These are phyloP conservation scores for Thaumatotibia leucotreta DNA, from an alignment of 1,140 invertebrate genomes.

Conservation along the genomic window DNA sequence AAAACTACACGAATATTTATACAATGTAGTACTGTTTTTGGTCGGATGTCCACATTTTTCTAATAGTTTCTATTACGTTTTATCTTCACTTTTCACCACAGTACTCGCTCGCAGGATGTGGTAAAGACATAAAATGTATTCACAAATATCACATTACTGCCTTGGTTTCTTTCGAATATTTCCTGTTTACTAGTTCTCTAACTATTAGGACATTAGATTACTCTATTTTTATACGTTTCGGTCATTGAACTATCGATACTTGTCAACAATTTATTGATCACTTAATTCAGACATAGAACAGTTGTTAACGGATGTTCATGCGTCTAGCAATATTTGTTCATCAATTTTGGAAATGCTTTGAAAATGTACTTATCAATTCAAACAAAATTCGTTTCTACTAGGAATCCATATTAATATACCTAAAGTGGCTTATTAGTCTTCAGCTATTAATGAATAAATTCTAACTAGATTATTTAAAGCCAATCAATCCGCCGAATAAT, in stretches of 20 bases:
- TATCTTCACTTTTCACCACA: constrained; percentile 20
- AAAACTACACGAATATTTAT: background rate
- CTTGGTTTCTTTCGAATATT: background rate
- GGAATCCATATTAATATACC: too few species aligned
- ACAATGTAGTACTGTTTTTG: background rate
- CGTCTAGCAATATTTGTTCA: too few species aligned
- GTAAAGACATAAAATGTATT: constrained; percentile 23
- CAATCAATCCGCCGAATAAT: too few species aligned
- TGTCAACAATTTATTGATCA: background rate
- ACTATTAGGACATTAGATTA: constrained; percentile 1
- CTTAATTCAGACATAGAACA: background rate
- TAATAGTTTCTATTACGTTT: background rate
- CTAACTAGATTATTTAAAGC: too few species aligned
- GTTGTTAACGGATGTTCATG: background rate
- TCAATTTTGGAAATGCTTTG: too few species aligned
- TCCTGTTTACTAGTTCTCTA: background rate
- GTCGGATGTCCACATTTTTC: background rate
- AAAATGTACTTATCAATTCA: too few species aligned
- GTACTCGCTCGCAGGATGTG: constrained; percentile 26
- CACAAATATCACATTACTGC: constrained; percentile 16
- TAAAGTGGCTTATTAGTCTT: too few species aligned
- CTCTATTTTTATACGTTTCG: background rate
- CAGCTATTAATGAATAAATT: too few species aligned
- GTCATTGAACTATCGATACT: background rate
- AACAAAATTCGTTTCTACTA: too few species aligned